Base-by-base conservation (phyloP, 2,888 invertebrate species). In the Drosophila mimica region DNA sequence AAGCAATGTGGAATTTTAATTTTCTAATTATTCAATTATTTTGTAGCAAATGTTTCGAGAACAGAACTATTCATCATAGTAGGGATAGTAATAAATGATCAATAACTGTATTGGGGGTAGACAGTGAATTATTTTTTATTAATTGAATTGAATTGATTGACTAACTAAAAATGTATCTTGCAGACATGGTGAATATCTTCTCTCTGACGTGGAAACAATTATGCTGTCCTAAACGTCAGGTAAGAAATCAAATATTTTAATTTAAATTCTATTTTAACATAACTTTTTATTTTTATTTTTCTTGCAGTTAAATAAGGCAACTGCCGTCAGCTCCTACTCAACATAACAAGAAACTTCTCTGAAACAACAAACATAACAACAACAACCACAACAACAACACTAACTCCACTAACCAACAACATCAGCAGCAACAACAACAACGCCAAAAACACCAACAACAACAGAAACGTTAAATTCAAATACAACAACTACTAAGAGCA, bases 171-270 rank as follows among this genome's bases (percentile, higher is more conserved):
- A 30, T 40, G 51, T 31, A n/a, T 43, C 64, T 93, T 91, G 11
- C 91, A 93, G 93, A 93, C 91, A 93, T 93, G 93, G 91, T 93
- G 88, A 90, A 91, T 83, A 88, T 89, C 84, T 90, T 89, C 84
- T 90, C 85, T 91, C 85, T 91, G 89, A 88, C 79, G 89, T 83
- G 89, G 90, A 84, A 83, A 79, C 83, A 88, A 82, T 81, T 88
- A 86, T 91, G 91, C 91, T 93, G 90, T 91, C 87, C 90, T 91
- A 91, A 93, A 90, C 87, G 90, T 84, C 92, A 92, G 92, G 93
- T 93, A 74, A 76, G 84, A 76, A 58, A 46, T 15, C 8, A 1
- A 3, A 1, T 13, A 15, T 0, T 9, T 20, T 20, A 31, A 28
- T 11, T 20, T 8, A 11, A 33, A 53, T 13, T 28, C 8, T 11